Evolutionary conservation across 35 echinoderm and acorn worm genomes (phyloP), one percentile per base, ranked within the genome.

Genomic region (Apostichopus californicus): DNA sequence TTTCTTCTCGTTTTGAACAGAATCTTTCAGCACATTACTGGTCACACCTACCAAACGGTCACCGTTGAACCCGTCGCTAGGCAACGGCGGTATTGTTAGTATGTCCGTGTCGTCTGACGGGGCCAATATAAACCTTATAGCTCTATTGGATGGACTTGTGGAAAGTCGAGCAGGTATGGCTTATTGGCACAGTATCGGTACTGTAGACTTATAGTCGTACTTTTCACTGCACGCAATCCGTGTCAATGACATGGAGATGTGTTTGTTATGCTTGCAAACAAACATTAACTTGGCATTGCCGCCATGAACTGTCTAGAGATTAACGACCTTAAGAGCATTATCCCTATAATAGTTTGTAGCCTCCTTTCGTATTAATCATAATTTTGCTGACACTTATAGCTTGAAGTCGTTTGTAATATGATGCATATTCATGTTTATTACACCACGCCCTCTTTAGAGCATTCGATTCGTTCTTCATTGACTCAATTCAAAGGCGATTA

Each of bases 11-110:
- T 75, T 75, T 75, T 75, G 21, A 25, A 78, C 89, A 91, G 89
- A 91, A 68, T 91, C 89, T 78, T 91, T 91, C 77, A 91, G 89
- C 77, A 91, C 89, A 52, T n/a, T 91, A 57, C 55, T 91, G 18
- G 79, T 56, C n/a, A 59, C 77, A 54, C 72, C 89, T 57, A 24
- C 52, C 72, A 91, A 59, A 79, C 75, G 59, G 71, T 78, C 71
- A 53, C 89, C 89, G 55, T 57, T 79, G 53, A 91, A 79, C 59
- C 52, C 89, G 12, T 91, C 79, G 72, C 54, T 91, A 20, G 89
- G 89, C 53, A 91, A 78, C 72, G 89, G 89, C 10, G 89, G 89
- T 6, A 91, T 91, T 22, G 72, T 91, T n/a, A 59, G 71, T 15
- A 79, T 91, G 89, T 78, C 73, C 55, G 73, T 91, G 18, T 91